A percentile compares a stretch with the other conserved stretches of the same genome.
These are phyloP conservation scores for Hermatobates lingyangjiaoensis DNA, from an alignment of 1,140 invertebrate species.

Conservation along the genomic window DNA sequence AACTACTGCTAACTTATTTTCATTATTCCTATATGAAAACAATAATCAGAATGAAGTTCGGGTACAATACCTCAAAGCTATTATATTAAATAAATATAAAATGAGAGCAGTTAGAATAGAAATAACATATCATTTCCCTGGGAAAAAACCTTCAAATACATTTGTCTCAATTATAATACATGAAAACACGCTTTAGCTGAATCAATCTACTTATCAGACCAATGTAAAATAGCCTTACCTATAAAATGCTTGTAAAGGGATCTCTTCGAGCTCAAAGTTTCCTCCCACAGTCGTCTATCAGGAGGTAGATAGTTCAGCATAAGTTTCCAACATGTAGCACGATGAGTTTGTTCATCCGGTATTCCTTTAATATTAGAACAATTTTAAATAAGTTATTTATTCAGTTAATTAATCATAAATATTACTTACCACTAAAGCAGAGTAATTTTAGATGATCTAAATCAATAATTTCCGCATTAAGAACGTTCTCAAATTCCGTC, in stretches of 20 bases:
- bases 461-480: constrained; percentile 46
- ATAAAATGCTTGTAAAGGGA: constrained; percentile 68
- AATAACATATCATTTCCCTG: too few relatives aligned
- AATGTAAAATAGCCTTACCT: constrained; percentile 28
- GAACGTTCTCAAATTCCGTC: constrained; percentile 48
- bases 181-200: too few relatives aligned
- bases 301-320: constrained; percentile 62
- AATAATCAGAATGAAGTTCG: too few relatives aligned
- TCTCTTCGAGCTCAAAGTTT: constrained; percentile 45
- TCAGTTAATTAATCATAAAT: background rate
- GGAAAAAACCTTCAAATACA: too few relatives aligned
- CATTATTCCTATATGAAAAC: too few relatives aligned
- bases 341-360: constrained; percentile 56
- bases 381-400: constrained; percentile 2
- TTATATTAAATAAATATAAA: too few relatives aligned
- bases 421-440: constrained; percentile 50
- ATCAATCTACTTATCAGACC: constrained; percentile 4
- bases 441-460: constrained; percentile 38
- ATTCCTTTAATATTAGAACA: constrained; percentile 37
- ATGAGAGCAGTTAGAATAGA: too few relatives aligned
- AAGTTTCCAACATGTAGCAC: constrained; percentile 63
- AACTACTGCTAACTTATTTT: too few relatives aligned
- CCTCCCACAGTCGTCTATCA: constrained; percentile 38
- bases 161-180: too few relatives aligned
- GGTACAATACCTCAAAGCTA: too few relatives aligned